phyloP scores from a whole-genome alignment of 2,797 vertebrate species.

The Pygocentrus nattereri region DNA sequence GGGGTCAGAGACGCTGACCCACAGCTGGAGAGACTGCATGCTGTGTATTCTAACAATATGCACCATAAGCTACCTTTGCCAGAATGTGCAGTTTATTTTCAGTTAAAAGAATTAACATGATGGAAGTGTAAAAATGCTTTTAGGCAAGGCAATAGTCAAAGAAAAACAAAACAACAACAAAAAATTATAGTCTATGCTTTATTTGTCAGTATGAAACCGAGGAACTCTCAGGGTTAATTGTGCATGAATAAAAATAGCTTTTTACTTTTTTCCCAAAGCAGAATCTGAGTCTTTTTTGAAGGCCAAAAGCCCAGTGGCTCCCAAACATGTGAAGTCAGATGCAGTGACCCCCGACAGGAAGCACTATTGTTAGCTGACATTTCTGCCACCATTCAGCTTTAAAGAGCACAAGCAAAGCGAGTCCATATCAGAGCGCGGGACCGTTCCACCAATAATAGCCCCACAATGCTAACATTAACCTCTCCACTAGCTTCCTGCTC shows the following conservation, averaged over 20 bases:
- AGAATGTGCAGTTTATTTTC: too few species aligned
- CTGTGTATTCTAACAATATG: too few species aligned
- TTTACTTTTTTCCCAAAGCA: neutral
- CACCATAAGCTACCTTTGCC: too few species aligned
- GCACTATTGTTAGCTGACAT: conserved; percentile 77
- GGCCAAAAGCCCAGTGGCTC: conserved; percentile 11
- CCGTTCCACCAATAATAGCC: conserved; percentile 24
- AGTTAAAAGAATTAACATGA: neutral
- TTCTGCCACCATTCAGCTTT: conserved; percentile 70
- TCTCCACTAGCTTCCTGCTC: conserved; percentile 39
- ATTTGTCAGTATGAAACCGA: neutral
- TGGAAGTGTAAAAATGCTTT: neutral
- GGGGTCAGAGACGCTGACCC: too few species aligned
- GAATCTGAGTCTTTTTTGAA: neutral
- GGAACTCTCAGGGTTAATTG: neutral
- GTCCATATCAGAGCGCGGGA: conserved; percentile 12
- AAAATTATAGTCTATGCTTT: neutral
- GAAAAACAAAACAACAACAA: neutral
- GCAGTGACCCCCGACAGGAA: conserved; percentile 63
- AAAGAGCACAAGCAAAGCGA: conserved; percentile 59
- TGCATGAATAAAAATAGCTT: neutral
- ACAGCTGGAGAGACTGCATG: too few species aligned
- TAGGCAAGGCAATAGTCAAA: neutral
- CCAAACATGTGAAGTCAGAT: conserved; percentile 21
- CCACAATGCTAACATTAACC: conserved; percentile 39